Evolutionary conservation across 2,888 invertebrate genomes (phyloP).

Genomic region (Stenodera caucasica): DNA sequence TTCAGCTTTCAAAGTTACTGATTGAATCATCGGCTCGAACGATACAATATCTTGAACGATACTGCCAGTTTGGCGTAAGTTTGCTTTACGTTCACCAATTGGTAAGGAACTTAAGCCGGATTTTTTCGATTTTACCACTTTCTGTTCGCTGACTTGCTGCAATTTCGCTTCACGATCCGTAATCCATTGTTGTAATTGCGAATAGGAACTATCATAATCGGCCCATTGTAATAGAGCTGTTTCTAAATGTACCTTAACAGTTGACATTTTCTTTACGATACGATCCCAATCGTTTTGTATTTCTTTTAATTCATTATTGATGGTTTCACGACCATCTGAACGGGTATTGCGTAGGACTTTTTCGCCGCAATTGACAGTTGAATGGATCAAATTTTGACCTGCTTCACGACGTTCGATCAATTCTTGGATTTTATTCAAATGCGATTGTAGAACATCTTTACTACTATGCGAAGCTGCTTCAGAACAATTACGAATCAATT

Average conservation of each 20-base stretch:
- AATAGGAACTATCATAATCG: constrained; percentile 91
- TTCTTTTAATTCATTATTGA: constrained; percentile 84
- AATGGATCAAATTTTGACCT: constrained; percentile 83
- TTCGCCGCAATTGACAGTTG: constrained; percentile 87
- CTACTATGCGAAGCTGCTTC: constrained; percentile 77
- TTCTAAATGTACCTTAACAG: constrained; percentile 87
- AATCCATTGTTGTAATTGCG: constrained; percentile 92
- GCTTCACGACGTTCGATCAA: constrained; percentile 80
- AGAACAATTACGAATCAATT: constrained; percentile 77
- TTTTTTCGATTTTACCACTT: constrained; percentile 76
- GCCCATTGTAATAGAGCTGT: constrained; percentile 93
- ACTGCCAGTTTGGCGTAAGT: constrained; percentile 86
- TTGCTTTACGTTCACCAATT: constrained; percentile 85
- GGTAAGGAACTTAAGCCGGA: constrained; percentile 78
- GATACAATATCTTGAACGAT: constrained; percentile 96
- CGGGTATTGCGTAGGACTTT: constrained; percentile 85
- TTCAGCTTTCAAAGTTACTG: constrained; percentile 90
- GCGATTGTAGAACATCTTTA: constrained; percentile 79
- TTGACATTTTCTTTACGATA: constrained; percentile 86
- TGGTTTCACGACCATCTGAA: constrained; percentile 85
- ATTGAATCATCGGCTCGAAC: constrained; percentile 96
- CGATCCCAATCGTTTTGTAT: constrained; percentile 92
- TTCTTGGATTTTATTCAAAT: constrained; percentile 78
- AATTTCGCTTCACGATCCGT: constrained; percentile 89
- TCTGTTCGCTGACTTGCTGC: constrained; percentile 86